Evolutionary conservation across 1,140 invertebrate genomes (phyloP).

Genomic region (Capitella teleta): DNA sequence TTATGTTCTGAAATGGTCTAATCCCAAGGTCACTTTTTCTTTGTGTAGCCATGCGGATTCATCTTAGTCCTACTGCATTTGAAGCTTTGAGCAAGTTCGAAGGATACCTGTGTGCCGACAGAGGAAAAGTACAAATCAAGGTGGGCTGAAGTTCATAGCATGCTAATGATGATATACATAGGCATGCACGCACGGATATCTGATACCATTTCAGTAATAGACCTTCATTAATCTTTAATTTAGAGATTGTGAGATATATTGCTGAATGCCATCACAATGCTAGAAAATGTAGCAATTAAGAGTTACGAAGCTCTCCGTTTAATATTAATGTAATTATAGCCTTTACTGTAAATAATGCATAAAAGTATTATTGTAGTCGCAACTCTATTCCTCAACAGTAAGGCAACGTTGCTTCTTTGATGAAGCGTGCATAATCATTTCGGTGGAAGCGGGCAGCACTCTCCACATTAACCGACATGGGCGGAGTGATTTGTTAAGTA

Average conservation of each 20-base stretch:
- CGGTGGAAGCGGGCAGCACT: neutral
- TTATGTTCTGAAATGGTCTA: neutral
- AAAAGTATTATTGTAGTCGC: too few species aligned
- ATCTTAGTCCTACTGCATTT: conserved; percentile 45
- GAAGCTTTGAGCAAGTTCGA: conserved; percentile 59
- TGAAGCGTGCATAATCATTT: neutral
- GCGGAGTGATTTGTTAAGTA: neutral
- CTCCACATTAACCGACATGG: neutral
- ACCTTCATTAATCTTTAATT: too few species aligned
- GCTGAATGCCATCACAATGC: too few species aligned
- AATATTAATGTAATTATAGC: too few species aligned
- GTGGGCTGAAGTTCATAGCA: too few species aligned
- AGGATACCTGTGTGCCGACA: conserved; percentile 63
- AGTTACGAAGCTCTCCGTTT: too few species aligned
- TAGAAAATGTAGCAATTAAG: too few species aligned
- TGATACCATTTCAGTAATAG: too few species aligned
- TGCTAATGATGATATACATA: too few species aligned
- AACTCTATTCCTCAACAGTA: neutral
- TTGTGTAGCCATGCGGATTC: conserved; percentile 12
- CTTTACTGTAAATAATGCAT: too few species aligned
- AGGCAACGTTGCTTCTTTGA: neutral
- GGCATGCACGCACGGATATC: too few species aligned
- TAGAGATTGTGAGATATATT: too few species aligned
- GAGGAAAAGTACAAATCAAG: conserved; percentile 67
- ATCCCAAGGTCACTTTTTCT: neutral